phyloP scores from a whole-genome alignment of 2,888 invertebrate species.

The Leucophenga montana region DNA sequence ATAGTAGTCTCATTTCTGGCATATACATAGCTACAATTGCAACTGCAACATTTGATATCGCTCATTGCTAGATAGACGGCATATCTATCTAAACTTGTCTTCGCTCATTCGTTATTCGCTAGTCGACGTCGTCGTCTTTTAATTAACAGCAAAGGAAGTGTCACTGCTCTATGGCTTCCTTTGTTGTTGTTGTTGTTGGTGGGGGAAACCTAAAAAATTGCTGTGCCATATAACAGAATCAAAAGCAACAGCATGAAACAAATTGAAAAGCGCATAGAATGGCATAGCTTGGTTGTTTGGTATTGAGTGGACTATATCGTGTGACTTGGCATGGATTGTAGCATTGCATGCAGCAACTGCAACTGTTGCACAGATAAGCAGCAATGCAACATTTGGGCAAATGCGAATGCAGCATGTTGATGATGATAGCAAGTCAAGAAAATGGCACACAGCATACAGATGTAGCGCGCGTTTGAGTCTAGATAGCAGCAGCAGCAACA shows the following conservation, averaged over 20 bases:
- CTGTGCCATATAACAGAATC: conserved; percentile 40
- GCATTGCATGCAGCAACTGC: not conserved
- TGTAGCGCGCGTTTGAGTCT: not conserved
- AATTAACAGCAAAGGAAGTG: conserved; percentile 51
- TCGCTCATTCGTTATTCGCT: conserved; percentile 35
- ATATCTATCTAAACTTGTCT: conserved; percentile 5
- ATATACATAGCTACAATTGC: not conserved
- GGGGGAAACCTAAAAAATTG: conserved; percentile 38
- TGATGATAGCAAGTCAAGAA: not conserved
- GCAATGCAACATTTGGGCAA: not conserved
- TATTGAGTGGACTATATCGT: too few relatives aligned
- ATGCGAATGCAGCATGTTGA: too few relatives aligned
- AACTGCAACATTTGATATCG: conserved; percentile 12
- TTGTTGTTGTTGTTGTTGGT: conserved; percentile 16
- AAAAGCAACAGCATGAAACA: conserved; percentile 19
- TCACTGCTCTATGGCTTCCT: conserved; percentile 49
- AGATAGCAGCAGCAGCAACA: not conserved
- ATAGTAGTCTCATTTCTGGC: not conserved
- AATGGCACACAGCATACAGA: not conserved
- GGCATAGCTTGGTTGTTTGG: too few relatives aligned
- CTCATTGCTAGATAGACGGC: conserved; percentile 1
- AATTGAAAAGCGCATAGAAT: conserved; percentile 22
- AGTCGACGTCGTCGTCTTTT: conserved; percentile 41
- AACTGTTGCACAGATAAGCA: not conserved
- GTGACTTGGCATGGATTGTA: not conserved